Conservation (phyloP, 2,888 invertebrate genomes). For the Phasia obesa region DNA sequence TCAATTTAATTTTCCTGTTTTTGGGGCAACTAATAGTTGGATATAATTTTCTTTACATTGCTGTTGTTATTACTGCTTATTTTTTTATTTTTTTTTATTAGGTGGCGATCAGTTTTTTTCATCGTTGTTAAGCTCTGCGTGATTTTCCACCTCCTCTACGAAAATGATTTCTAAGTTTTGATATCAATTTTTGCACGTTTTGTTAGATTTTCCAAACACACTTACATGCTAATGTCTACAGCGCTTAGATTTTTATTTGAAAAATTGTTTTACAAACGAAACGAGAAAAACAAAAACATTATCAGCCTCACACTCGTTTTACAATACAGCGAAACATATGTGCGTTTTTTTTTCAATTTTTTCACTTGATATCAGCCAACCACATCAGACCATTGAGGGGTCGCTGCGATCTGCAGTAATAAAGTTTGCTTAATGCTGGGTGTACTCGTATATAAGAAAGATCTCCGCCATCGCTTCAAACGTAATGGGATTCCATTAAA, state of each 20-base stretch:
- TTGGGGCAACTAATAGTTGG: not conserved
- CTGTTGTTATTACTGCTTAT: not conserved
- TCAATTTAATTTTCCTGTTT: not conserved
- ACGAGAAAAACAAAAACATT: constrained; percentile 30
- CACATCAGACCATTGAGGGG: constrained; percentile 47
- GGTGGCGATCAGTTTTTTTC: constrained; percentile 58
- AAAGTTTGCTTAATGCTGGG: constrained; percentile 40
- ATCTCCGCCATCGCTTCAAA: constrained; percentile 67
- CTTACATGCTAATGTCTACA: constrained; percentile 37
- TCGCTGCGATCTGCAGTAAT: constrained; percentile 39
- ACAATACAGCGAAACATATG: constrained; percentile 3
- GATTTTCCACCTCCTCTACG: constrained; percentile 64
- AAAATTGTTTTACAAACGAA: constrained; percentile 64
- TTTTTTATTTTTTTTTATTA: constrained; percentile 35
- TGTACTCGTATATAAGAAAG: constrained; percentile 39
- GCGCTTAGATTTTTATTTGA: constrained; percentile 66
- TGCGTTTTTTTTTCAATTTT: constrained; percentile 26
- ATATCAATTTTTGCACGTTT: constrained; percentile 67
- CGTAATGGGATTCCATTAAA: constrained; percentile 71
- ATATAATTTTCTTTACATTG: not conserved
- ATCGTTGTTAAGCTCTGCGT: constrained; percentile 60
- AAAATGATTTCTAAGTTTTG: constrained; percentile 66
- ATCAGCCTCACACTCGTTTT: constrained; percentile 62
- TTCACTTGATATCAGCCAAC: constrained; percentile 43
- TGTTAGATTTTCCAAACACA: constrained; percentile 55